Base-by-base conservation (phyloP, 2,888 invertebrate species). In the Hirtodrosophila alboralis region DNA sequence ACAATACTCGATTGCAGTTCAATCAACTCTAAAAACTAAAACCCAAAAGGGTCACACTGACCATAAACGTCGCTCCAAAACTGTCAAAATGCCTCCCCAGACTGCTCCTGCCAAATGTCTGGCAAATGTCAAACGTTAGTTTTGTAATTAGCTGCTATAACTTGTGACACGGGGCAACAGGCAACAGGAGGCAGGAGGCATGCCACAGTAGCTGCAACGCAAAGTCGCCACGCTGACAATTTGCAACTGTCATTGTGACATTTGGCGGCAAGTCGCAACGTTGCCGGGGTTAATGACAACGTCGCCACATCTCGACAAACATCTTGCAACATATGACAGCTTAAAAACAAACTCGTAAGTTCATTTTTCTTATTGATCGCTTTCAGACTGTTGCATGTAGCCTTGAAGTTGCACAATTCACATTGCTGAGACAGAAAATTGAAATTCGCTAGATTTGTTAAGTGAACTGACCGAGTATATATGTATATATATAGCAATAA, bases 181-280 rank as follows among this genome's bases (percentile, higher is more conserved):
- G n/a, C n/a, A n/a, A n/a, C n/a, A n/a, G n/a, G 44, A 16, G 26
- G n/a, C 37, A 45, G 23, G 13, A 14, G 37, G 33, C 33, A 27
- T 23, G 27, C 60, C 16, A 40, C 30, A 21, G 41, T 18, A 18
- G 18, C 18, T 23, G 31, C 9, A 23, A 28, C 61, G 34, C 26
- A 52, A 45, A 53, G 37, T 58, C 38, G 65, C 56, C 58, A 58
- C 26, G 47, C 76, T 81, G 84, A 84, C 84, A 86, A 81, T 86
- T 86, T 81, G 81, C 81, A 81, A 86, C 84, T 86, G 81, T 84
- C 81, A 86, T 62, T 61, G 60, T 73, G 80, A 79, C 86, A 80
- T 80, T 80, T 85, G 72, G 74, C 68, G 45, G 73, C 69, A 61
- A 57, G 44, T 60, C 72, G 53, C 33, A 41, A 66, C 47, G 54